phyloP scores from a whole-genome alignment of 2,113 vertebrate species.

The Pipa parva region DNA sequence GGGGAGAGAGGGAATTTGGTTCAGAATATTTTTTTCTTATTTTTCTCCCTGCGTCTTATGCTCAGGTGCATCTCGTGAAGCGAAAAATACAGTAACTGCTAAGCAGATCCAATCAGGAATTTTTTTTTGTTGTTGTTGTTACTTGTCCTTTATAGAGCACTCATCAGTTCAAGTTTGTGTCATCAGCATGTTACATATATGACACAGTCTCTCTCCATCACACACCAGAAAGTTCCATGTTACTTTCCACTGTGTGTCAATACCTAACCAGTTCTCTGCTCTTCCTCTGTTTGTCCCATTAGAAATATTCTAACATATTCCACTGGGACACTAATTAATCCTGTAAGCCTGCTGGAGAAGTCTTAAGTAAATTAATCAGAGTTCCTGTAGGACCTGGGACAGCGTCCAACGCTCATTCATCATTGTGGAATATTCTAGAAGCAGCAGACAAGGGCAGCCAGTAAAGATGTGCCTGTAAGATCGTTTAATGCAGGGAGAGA shows the following conservation, averaged over 20 bases:
- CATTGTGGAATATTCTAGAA: slow-evolving; percentile 39
- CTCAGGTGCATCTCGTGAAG: no score
- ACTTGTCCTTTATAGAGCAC: no score
- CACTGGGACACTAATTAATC: slow-evolving; percentile 34
- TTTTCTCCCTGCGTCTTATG: no score
- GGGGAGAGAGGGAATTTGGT: no score
- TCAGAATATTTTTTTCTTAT: no score
- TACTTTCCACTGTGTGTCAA: background rate
- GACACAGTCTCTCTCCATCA: no score
- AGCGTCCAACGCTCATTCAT: slow-evolving; percentile 38
- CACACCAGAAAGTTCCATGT: background rate
- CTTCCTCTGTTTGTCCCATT: slow-evolving; percentile 12
- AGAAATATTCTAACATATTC: slow-evolving; percentile 31
- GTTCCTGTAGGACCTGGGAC: slow-evolving; percentile 40
- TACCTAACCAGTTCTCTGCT: background rate
- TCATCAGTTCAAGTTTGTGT: no score
- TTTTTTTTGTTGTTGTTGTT: no score
- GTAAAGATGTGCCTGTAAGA: background rate
- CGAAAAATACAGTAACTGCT: no score
- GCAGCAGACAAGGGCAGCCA: slow-evolving; percentile 32
- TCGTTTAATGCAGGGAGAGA: slow-evolving; percentile 27
- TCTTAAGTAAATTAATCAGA: slow-evolving; percentile 41
- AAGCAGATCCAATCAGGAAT: no score
- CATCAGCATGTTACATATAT: no score
- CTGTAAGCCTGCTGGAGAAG: slow-evolving; percentile 26